phyloP scores from a whole-genome alignment of 2,113 vertebrate species.

The Heptranchias perlo region DNA sequence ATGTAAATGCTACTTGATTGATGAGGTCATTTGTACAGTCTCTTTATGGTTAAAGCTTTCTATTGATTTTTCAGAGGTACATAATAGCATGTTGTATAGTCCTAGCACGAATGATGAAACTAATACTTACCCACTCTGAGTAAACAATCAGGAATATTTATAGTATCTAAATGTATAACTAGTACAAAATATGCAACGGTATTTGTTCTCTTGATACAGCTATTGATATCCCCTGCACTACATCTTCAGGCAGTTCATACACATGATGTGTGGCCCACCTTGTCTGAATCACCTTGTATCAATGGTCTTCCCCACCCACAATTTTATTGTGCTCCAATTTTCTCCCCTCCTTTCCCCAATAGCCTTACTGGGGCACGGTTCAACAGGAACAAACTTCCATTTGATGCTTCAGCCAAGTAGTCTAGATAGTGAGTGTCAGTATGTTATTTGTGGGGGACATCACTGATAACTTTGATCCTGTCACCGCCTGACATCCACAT shows the following conservation, averaged over 20 bases:
- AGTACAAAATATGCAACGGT: background rate
- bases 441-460: background rate
- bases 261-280: background rate
- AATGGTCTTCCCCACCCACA: background rate
- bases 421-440: background rate
- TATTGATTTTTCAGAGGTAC: background rate
- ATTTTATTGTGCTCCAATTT: background rate
- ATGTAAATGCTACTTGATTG: conserved; percentile 2
- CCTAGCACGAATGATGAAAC: background rate
- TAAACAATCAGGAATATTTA: background rate
- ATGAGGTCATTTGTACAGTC: background rate
- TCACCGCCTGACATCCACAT: background rate
- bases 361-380: background rate
- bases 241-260: background rate
- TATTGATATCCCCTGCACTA: background rate
- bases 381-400: background rate
- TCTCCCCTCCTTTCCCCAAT: background rate
- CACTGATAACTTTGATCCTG: background rate
- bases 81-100: background rate
- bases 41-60: background rate
- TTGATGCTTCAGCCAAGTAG: background rate
- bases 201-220: background rate
- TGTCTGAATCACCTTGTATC: background rate
- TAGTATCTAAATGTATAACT: background rate
- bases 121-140: background rate